Evolutionary conservation across 1,140 invertebrate genomes (phyloP), one percentile per base, ranked within the genome.

Genomic region (Globodera rostochiensis): DNA sequence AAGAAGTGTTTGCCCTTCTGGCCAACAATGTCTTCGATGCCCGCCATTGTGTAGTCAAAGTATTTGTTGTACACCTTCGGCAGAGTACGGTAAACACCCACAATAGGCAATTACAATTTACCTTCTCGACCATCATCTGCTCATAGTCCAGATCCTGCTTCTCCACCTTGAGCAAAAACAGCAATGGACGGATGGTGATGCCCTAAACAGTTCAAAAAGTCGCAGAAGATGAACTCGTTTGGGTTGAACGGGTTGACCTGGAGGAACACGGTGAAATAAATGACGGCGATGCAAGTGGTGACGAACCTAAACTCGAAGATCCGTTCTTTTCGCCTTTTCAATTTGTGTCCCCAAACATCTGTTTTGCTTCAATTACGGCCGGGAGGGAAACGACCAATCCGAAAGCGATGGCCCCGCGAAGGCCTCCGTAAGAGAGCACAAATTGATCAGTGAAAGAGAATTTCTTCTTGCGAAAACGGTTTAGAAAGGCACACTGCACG

Each of bases 201-300:
- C 92, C 92, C 77, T 88, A 25, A 36, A 86, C 36, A 36, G 36
- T 36, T 36, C 36, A 36, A 36, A 36, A 36, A 36, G 36, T 36
- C 36, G 36, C 36, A 36, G 36, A 36, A 36, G 36, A 36, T 36
- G 36, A 36, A 36, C 36, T 36, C 36, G 36, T 36, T 2, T 3
- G 36, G 36, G 36, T 36, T 36, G 36, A 36, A 36, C 13, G 57
- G 9, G 46, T 15, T 69, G 47, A 70, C 82, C 91, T 92, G 91
- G 6, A 92, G 79, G 86, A 92, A 91, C 4, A 92, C 91, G 6
- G 92, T 92, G 84, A 92, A 92, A 81, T 90, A 91, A 67, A 92
- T 91, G 36, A 92, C 91, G 15, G 90, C 84, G 75, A 92, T 90
- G 9, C 91, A 91, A 21, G 91, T 78, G 46, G 66, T 77, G 66